Conservation (phyloP, 2,113 vertebrate species). For the Rhinoderma darwinii region DNA sequence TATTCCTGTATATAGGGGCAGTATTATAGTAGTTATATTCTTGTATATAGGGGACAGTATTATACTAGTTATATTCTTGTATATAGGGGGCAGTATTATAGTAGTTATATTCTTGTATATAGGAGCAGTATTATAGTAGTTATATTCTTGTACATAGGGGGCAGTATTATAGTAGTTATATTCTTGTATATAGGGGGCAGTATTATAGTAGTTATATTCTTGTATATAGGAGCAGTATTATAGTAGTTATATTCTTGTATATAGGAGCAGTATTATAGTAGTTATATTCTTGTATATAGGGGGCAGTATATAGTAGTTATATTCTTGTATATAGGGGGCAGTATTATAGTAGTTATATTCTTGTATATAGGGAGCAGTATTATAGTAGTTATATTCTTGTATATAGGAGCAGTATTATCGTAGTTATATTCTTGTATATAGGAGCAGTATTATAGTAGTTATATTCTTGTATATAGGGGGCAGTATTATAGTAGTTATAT, state of each 20-base stretch:
- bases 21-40: neutral
- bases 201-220: no score
- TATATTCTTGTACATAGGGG: no score
- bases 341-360: neutral
- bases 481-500: constrained; percentile 18
- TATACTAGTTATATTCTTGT: constrained; percentile 4
- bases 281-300: no score
- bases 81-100: neutral
- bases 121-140: no score
- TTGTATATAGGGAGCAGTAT: neutral
- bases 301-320: no score
- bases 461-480: constrained; percentile 12
- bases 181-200: no score
- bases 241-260: no score
- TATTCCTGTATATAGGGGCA: neutral
- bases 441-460: constrained; percentile 10
- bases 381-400: constrained; percentile 14
- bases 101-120: neutral
- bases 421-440: neutral
- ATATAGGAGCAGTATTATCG: constrained; percentile 3
- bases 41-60: neutral
- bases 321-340: no score
- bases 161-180: no score
- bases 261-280: no score
- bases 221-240: no score